Conservation (phyloP, 2,113 vertebrate genomes). For the Pelecanoides urinatrix region DNA sequence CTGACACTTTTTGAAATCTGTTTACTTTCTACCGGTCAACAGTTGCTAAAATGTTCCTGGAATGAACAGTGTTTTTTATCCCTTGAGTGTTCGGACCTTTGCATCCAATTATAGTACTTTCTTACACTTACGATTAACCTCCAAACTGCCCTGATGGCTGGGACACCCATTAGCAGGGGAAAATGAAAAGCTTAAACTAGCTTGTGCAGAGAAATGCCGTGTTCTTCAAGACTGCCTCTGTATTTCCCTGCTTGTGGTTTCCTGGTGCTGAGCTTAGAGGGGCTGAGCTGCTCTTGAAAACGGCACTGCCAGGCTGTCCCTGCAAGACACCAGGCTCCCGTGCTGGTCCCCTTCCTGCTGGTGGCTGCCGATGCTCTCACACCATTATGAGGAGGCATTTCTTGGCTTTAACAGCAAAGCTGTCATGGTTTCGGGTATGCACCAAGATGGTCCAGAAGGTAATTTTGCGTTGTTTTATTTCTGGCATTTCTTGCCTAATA, state of each 20-base stretch:
- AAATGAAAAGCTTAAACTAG: neutral
- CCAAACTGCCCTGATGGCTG: neutral
- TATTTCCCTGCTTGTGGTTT: neutral
- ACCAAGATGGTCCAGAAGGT: neutral
- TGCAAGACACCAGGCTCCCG: fast-evolving
- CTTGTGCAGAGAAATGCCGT: neutral
- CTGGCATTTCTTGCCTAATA: neutral
- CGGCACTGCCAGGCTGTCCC: neutral
- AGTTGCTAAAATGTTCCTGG: constrained; percentile 52
- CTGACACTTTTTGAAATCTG: constrained; percentile 52
- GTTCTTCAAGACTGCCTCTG: neutral
- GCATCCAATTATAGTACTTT: constrained; percentile 26
- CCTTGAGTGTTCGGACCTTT: neutral
- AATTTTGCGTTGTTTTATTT: neutral
- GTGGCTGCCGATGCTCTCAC: neutral
- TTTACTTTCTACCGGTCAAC: constrained; percentile 45
- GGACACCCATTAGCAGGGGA: neutral
- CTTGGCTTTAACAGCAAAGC: neutral
- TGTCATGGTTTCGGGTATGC: neutral
- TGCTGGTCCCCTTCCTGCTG: neutral
- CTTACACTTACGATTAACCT: neutral
- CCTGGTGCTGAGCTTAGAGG: neutral
- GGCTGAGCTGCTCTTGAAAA: neutral
- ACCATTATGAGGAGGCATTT: neutral
- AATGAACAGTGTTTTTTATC: neutral